These are phyloP conservation scores for Aphelinus atriplicis DNA, from an alignment of 1,140 invertebrate species.

Conservation along the genomic window DNA sequence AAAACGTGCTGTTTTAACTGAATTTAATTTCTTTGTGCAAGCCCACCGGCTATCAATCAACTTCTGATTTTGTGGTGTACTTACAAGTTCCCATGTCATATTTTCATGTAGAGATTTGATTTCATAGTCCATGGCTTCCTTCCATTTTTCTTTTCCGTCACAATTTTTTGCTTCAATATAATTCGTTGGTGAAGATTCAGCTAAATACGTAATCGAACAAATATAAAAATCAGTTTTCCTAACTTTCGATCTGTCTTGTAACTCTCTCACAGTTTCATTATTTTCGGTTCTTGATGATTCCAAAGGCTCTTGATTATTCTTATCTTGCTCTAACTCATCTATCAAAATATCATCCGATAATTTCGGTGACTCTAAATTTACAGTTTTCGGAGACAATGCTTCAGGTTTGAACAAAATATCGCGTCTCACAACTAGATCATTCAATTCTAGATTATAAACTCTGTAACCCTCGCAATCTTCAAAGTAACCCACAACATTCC, in stretches of 20 bases:
- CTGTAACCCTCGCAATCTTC: slow-evolving; percentile 25
- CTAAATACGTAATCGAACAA: slow-evolving; percentile 13
- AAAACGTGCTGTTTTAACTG: too few species aligned
- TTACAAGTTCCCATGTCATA: too few species aligned
- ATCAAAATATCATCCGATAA: neutral
- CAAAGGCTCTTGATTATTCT: neutral
- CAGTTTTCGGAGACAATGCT: too few species aligned
- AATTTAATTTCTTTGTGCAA: too few species aligned
- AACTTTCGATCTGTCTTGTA: slow-evolving; percentile 19
- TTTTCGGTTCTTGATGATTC: neutral
- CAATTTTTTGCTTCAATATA: slow-evolving; percentile 18
- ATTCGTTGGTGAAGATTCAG: slow-evolving; percentile 6
- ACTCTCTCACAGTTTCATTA: neutral
- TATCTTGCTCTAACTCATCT: neutral
- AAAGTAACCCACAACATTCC: too few species aligned
- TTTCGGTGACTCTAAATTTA: too few species aligned
- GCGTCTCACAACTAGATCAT: slow-evolving; percentile 20
- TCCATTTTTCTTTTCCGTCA: slow-evolving; percentile 2
- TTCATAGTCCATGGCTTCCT: slow-evolving; percentile 10
- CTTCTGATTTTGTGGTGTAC: too few species aligned
- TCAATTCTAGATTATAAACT: slow-evolving; percentile 3
- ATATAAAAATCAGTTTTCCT: slow-evolving; percentile 27
- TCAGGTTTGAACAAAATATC: too few species aligned
- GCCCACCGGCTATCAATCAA: too few species aligned
- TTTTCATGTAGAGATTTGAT: slow-evolving; percentile 9